These are phyloP conservation scores for Meloidogyne exigua DNA, from an alignment of 1,140 invertebrate genomes.

Conservation along the genomic window DNA sequence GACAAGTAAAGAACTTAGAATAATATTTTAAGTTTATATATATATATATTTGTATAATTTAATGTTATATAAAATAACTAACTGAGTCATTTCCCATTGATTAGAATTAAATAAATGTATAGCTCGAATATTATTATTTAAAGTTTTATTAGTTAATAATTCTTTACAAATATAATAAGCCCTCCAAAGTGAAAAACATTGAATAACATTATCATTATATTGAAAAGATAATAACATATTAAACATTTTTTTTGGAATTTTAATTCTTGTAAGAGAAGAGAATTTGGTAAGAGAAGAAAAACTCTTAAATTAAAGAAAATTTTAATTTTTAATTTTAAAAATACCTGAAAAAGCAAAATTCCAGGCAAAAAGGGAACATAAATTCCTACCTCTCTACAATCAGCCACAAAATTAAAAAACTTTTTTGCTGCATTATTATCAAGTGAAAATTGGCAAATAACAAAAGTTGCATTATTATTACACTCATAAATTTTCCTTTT, in stretches of 20 bases:
- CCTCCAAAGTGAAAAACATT: neutral
- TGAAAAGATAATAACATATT: neutral
- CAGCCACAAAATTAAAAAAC: slow-evolving; percentile 1
- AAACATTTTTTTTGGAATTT: slow-evolving; percentile 4
- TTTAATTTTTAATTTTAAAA: too few species aligned
- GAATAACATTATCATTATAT: slow-evolving; percentile 1
- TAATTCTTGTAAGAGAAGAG: neutral
- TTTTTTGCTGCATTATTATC: neutral
- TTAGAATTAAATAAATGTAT: slow-evolving; percentile 13
- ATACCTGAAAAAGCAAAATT: slow-evolving; percentile 9
- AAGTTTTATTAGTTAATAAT: neutral
- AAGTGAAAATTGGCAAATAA: slow-evolving; percentile 10
- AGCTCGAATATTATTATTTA: slow-evolving; percentile 3
- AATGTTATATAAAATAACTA: too few species aligned
- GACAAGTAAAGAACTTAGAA: slow-evolving; percentile 4
- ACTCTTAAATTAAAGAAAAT: neutral
- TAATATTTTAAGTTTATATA: neutral
- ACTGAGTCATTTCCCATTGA: slow-evolving; percentile 12
- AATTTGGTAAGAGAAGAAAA: slow-evolving; percentile 4
- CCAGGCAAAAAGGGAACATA: neutral
- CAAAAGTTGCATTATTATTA: neutral
- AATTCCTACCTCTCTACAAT: slow-evolving; percentile 1
- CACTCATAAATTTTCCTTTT: slow-evolving; percentile 7
- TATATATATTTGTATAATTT: too few species aligned
- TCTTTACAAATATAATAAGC: slow-evolving; percentile 3